Evolutionary conservation across 2,888 invertebrate species (phyloP).

Genomic region (Leptopilina drosophilae): DNA sequence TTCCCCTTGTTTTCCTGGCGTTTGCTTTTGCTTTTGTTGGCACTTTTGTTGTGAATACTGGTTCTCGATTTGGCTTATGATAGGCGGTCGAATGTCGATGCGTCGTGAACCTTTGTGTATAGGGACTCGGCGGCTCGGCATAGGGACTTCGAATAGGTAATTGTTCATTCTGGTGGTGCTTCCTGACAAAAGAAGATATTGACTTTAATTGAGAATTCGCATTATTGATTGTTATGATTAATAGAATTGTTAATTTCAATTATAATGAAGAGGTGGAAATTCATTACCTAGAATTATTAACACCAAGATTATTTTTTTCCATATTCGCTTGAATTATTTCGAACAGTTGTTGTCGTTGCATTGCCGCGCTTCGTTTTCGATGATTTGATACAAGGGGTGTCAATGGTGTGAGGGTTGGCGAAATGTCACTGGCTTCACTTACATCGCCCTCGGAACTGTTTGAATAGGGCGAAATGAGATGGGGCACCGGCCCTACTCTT

Average conservation of each 20-base stretch:
- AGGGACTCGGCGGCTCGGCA: slow-evolving; percentile 64
- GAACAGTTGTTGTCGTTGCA: slow-evolving; percentile 89
- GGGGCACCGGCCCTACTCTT: slow-evolving; percentile 72
- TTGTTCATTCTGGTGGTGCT: slow-evolving; percentile 73
- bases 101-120: slow-evolving; percentile 58
- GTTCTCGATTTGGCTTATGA: slow-evolving; percentile 71
- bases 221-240: not conserved
- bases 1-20: slow-evolving; percentile 62
- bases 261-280: slow-evolving; percentile 43
- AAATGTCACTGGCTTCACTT: slow-evolving; percentile 72
- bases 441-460: slow-evolving; percentile 74
- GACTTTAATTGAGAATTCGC: slow-evolving; percentile 13
- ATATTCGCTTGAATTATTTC: slow-evolving; percentile 94
- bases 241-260: not conserved
- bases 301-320: slow-evolving; percentile 93
- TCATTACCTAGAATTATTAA: slow-evolving; percentile 87
- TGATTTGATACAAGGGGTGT: slow-evolving; percentile 77
- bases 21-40: slow-evolving; percentile 65
- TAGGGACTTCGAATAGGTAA: slow-evolving; percentile 66
- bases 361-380: slow-evolving; percentile 84
- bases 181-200: slow-evolving; percentile 58
- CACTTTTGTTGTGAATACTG: slow-evolving; percentile 66
- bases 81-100: slow-evolving; percentile 56
- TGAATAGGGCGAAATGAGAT: slow-evolving; percentile 73
- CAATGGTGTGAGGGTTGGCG: slow-evolving; percentile 71